Conservation (phyloP, 2,113 vertebrate species). For the Theristicus caerulescens region DNA sequence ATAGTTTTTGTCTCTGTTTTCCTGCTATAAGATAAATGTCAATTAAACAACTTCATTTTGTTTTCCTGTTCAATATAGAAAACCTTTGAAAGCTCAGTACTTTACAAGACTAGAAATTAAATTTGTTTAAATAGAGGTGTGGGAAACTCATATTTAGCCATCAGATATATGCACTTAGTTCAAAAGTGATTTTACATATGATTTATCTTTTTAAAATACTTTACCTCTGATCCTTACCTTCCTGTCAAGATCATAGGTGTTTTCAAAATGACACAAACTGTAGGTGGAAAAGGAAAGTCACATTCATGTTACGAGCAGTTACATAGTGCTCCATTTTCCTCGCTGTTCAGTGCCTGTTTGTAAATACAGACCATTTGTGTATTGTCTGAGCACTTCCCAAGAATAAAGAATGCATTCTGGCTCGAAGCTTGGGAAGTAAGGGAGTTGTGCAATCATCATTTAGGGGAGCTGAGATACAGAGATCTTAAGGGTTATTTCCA, state of each 20-base stretch:
- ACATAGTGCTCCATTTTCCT: neutral
- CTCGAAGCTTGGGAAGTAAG: neutral
- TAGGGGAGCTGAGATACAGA: neutral
- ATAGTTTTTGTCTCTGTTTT: neutral
- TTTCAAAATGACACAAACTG: neutral
- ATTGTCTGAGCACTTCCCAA: neutral
- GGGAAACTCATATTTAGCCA: neutral
- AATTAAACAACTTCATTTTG: neutral
- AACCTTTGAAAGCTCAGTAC: neutral
- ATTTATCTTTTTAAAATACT: neutral
- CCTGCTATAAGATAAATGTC: neutral
- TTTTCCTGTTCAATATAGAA: neutral
- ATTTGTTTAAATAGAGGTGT: neutral
- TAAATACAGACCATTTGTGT: neutral
- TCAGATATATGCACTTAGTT: neutral
- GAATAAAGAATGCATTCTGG: neutral
- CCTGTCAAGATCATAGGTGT: neutral
- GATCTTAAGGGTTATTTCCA: neutral
- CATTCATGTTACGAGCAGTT: fast-evolving
- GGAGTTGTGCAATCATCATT: neutral
- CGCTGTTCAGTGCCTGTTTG: neutral
- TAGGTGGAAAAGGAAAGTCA: neutral
- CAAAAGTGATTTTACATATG: neutral
- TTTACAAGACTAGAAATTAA: neutral
- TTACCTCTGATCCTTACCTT: neutral